A percentile compares a stretch with the other conserved stretches of the same genome.
phyloP scores from a whole-genome alignment of 2,113 vertebrate species.

The Sylvietta virens region DNA sequence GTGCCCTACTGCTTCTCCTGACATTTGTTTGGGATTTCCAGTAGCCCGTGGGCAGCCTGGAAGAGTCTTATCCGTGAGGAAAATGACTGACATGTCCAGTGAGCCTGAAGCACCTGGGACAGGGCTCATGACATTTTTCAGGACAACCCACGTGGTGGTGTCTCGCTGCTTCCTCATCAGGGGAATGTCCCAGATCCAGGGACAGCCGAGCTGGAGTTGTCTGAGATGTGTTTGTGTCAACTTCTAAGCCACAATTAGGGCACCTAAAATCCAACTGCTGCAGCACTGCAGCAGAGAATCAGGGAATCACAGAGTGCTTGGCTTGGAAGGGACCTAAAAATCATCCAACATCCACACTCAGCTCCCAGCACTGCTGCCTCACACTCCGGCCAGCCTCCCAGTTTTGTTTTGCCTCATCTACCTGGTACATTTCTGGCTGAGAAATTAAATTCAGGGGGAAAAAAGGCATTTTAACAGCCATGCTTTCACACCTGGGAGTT shows the following conservation, averaged over 20 bases:
- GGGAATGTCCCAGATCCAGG: background rate
- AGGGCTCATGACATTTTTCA: background rate
- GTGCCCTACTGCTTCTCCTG: background rate
- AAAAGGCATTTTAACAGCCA: background rate
- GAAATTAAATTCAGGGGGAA: background rate
- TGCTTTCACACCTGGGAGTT: background rate
- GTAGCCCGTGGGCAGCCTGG: background rate
- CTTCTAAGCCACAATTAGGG: background rate
- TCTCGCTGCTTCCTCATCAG: background rate
- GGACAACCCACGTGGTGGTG: background rate
- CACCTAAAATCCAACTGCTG: fast-evolving
- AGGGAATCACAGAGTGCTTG: background rate
- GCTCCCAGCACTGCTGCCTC: background rate
- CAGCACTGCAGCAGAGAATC: background rate
- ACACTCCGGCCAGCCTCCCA: background rate
- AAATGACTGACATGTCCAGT: background rate
- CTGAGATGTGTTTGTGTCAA: background rate
- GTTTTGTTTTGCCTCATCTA: background rate
- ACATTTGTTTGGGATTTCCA: background rate
- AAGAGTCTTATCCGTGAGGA: background rate
- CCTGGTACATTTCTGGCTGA: background rate
- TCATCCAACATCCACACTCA: background rate
- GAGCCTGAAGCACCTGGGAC: background rate
- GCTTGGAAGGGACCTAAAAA: background rate
- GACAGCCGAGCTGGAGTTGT: fast-evolving